Evolutionary conservation across 2,113 vertebrate species (phyloP), one percentile per base, ranked within the genome.

Genomic region (Erythrolamprus reginae): DNA sequence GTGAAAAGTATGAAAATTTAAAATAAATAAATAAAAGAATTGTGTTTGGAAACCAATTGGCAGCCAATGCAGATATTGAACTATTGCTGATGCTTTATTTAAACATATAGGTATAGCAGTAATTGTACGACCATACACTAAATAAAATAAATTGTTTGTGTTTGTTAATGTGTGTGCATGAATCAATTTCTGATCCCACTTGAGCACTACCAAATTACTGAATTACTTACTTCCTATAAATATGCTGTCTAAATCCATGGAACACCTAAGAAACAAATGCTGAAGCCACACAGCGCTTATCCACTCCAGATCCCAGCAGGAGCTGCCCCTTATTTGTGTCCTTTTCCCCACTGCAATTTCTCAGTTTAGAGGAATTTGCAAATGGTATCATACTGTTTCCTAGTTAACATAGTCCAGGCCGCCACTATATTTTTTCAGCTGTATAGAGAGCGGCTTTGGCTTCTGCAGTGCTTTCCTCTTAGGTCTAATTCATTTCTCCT

Each of bases 401-500:
- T 92, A 70, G 51, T 1, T 45, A 70, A 89, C 91, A 87, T 91
- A 92, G 92, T 45, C 93, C 90, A 82, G 91, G 90, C 23, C 52
- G 85, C 56, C 17, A 5, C 65, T 48, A 19, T 47, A 21, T 61
- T 48, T 82, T n/a, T 33, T 45, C 83, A 92, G 84, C 55, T 83
- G 91, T 82, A 0, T 0, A 23, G 84, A 87, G 33, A 89, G 89
- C 89, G 89, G 89, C 65, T 3, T 58, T 92, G 87, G 55, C 82
- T 93, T 90, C 89, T 89, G 94, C 56, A 92, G 84, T 77, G 26
- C 50, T 88, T 84, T 52, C 50, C 51, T 48, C 58, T 70, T 70
- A 56, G 93, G 88, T 45, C 50, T 89, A 89, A 65, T 86, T 91
- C 47, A 4, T 83, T 95, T 95, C 93, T 90, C 90, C 84, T 94